Base-by-base conservation (phyloP, 2,888 invertebrate species). In the Notodonta dromedarius region DNA sequence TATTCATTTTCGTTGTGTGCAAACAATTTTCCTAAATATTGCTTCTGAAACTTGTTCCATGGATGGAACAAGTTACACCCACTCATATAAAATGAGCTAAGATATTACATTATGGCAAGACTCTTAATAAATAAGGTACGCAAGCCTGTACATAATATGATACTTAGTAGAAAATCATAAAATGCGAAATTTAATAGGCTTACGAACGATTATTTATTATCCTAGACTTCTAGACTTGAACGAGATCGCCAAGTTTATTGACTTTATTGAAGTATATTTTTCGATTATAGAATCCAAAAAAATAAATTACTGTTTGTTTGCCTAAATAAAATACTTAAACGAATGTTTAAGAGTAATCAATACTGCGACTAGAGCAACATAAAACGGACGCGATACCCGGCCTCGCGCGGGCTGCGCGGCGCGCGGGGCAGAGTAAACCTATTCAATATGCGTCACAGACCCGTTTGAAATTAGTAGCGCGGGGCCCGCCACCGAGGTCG, bases 391-490 rank as follows among this genome's bases (percentile, higher is more conserved):
- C 52, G n/a, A 56, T 14, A 56, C 60, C 56, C 56, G 39, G 35
- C 24, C n/a, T 13, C 48, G 58, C 60, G 54, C 61, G 59, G 7
- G 35, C 35, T 6, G 35, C 35, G 35, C 35, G 35, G 35, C 6
- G 6, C 35, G 35, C 35, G 35, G 35, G 35, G 35, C 35, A 7
- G 35, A 7, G 35, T 35, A 7, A 35, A 67, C 73, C 61, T 59
- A 70, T 74, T 66, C 73, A 66, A 64, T 64, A 62, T 66, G 62
- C 71, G 69, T 73, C 76, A 73, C 65, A 40, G 66, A 74, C 74
- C 51, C 59, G 73, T 74, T 67, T 13, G 58, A 39, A 57, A 73
- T 65, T 58, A 74, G 74, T 71, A 63, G 60, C 71, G 71, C 64
- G 64, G 70, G 54, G 60, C 60, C 44, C 58, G 62, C 61, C 62